phyloP scores from a whole-genome alignment of 2,888 invertebrate genomes.

The Anthophora plumipes region DNA sequence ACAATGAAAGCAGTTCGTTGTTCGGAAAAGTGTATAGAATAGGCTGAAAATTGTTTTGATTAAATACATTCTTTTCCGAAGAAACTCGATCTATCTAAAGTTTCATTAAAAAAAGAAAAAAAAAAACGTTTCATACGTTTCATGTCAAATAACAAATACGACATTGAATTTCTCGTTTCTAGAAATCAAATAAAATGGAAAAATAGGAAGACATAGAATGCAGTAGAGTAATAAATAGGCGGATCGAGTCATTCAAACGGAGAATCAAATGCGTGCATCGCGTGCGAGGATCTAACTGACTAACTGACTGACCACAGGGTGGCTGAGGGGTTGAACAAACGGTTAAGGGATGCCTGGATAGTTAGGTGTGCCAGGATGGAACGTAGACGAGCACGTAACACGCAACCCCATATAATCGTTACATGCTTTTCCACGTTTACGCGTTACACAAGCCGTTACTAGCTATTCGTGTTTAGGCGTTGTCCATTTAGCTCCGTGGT shows the following conservation, averaged over 20 bases:
- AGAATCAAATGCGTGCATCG: slow-evolving; percentile 81
- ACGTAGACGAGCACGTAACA: slow-evolving; percentile 73
- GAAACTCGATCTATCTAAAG: too few species aligned
- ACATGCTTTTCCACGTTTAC: slow-evolving; percentile 53
- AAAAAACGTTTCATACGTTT: too few species aligned
- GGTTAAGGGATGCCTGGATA: slow-evolving; percentile 74
- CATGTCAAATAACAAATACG: too few species aligned
- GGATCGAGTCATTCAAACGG: slow-evolving; percentile 21
- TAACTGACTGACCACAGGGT: slow-evolving; percentile 80
- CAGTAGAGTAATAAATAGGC: slow-evolving; percentile 15
- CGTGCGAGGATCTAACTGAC: slow-evolving; percentile 77
- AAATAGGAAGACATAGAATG: not conserved
- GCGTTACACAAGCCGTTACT: slow-evolving; percentile 8
- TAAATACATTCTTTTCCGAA: too few species aligned
- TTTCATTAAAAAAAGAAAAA: too few species aligned
- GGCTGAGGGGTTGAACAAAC: slow-evolving; percentile 71
- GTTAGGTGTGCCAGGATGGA: slow-evolving; percentile 69
- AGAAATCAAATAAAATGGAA: not conserved
- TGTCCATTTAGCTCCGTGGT: slow-evolving; percentile 40
- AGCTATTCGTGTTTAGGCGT: not conserved
- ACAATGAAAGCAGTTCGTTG: too few species aligned
- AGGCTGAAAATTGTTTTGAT: too few species aligned
- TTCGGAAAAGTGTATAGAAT: too few species aligned
- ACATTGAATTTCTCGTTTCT: too few species aligned
- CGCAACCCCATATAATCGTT: slow-evolving; percentile 72